Conservation (phyloP, 2,113 vertebrate species). For the Chaetops frenatus region DNA sequence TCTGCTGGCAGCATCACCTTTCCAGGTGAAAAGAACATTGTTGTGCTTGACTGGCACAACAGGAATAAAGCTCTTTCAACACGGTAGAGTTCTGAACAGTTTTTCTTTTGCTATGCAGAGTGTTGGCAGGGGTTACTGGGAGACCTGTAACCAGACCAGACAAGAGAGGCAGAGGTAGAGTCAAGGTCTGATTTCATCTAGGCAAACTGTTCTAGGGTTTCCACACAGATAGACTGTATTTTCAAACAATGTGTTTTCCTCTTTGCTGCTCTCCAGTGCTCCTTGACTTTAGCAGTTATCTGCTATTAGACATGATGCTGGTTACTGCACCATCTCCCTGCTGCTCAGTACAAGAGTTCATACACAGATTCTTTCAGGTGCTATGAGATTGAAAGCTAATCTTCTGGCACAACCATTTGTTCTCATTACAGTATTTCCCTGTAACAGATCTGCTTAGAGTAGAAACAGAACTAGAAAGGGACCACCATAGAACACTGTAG, state of each 20-base stretch:
- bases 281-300: background rate
- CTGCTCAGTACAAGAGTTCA: background rate
- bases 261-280: background rate
- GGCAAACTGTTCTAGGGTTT: constrained; percentile 27
- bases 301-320: background rate
- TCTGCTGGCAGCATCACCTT: background rate
- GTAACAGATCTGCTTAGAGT: background rate
- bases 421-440: background rate
- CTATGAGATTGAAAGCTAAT: background rate
- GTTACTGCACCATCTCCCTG: background rate
- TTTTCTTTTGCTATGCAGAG: constrained; percentile 13
- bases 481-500: background rate
- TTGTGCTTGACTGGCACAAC: background rate
- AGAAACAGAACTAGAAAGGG: background rate
- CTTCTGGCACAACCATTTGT: background rate
- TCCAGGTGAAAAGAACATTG: background rate
- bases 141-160: background rate
- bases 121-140: background rate
- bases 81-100: background rate
- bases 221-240: constrained; percentile 12
- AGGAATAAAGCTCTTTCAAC: background rate
- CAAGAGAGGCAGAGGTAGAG: background rate
- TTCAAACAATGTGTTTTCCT: constrained; percentile 14
- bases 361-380: background rate
- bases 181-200: constrained; percentile 37